Base-by-base conservation (phyloP, 1,140 invertebrate species). In the Colletes latitarsis region DNA sequence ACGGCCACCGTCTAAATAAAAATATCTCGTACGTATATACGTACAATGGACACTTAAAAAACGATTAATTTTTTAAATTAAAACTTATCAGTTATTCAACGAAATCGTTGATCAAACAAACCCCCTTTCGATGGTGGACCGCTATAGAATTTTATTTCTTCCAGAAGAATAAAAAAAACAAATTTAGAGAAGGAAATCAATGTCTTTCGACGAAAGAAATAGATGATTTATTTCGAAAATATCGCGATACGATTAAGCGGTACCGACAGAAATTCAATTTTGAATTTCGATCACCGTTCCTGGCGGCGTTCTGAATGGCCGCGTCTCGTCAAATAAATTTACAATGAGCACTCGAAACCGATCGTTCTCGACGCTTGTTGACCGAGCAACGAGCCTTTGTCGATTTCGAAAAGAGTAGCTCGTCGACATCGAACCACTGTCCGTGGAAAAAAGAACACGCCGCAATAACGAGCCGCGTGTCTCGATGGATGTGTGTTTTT, bases 301-400 rank as follows among this genome's bases (percentile, higher is more conserved):
- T 10, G 17, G 46, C 39, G 15, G 39, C 8, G n/a, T 21, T 57
- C 19, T 52, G 63, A 57, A 68, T 58, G 53, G 52, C 19, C 21
- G 10, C 17, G 41, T 77, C 21, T 41, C 64, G 64, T 60, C 66
- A 49, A 77, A 58, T 58, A 58, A 69, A 69, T 70, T 77, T 77
- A 60, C 75, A 77, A 69, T 49, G 53, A 70, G 43, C 19, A 70
- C 66, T 70, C 46, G 43, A 52, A 15, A 1, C 39, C 14, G 49
- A 15, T 68, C 41, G 70, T 46, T 60, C 19, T 72, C 52, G 10
- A 14, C 41, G 52, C 66, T 49, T 19, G 53, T 77, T 60, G 64
- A 69, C 46, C 41, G 12, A 60, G n/a, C 64, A 77, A 77, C 66
- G 55, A 70, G 43, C 17, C 15, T 15, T 30, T 58, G 9, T 76